Evolutionary conservation across 1,140 invertebrate genomes (phyloP).

Genomic region (Anastrepha obliqua): DNA sequence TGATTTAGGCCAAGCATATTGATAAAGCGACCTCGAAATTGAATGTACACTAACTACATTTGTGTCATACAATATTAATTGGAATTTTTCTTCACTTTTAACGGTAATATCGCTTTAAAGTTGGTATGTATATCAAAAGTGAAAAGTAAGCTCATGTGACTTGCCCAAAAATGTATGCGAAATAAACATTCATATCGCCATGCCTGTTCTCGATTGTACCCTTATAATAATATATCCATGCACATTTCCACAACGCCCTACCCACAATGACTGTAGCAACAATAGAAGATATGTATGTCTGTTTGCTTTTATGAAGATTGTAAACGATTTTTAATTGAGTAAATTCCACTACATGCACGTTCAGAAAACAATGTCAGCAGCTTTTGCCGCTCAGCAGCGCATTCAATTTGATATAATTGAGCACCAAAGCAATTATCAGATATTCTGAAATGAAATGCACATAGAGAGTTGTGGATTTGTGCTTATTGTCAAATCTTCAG

Average conservation of each 20-base stretch:
- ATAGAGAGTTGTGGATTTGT: neutral
- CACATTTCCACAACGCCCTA: neutral
- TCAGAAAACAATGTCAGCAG: neutral
- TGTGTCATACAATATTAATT: neutral
- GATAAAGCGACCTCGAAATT: constrained; percentile 4
- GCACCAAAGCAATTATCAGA: constrained; percentile 1
- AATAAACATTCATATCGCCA: neutral
- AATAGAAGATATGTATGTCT: constrained; percentile 1
- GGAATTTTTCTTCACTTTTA: neutral
- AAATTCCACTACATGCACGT: constrained; percentile 6
- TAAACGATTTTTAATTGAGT: constrained; percentile 46
- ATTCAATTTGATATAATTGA: neutral
- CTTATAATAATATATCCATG: neutral
- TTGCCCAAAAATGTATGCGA: constrained; percentile 2
- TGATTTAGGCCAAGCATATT: neutral
- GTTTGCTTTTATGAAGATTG: constrained; percentile 9
- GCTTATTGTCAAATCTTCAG: neutral
- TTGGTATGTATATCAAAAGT: constrained; percentile 1
- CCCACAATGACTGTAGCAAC: constrained; percentile 10
- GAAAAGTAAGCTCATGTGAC: constrained; percentile 33
- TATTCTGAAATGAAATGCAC: constrained; percentile 3
- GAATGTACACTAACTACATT: neutral
- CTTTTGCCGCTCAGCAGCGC: neutral
- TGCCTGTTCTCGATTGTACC: neutral
- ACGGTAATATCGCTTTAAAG: neutral